Percentiles rank a stretch among this genome's conserved stretches.
These are phyloP conservation scores for Recurvirostra avosetta DNA, from an alignment of 2,113 vertebrate species.

Conservation along the genomic window DNA sequence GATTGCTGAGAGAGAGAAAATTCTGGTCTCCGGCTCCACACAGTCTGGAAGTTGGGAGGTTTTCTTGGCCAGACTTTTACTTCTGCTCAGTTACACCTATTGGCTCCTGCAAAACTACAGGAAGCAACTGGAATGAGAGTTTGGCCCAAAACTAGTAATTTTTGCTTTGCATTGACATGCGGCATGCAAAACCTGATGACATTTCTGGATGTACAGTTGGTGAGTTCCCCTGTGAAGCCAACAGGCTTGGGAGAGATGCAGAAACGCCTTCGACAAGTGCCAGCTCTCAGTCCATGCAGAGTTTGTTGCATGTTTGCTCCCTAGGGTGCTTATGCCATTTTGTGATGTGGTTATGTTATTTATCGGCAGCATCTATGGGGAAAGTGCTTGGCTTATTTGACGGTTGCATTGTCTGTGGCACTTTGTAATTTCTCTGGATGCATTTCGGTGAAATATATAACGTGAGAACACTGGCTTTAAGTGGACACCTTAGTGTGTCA, in stretches of 20 bases:
- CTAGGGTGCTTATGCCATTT: not conserved
- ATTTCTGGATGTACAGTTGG: not conserved
- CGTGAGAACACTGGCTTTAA: not conserved
- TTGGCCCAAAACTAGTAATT: not conserved
- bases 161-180: not conserved
- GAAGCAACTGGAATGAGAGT: not conserved
- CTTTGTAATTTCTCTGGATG: not conserved
- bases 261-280: not conserved
- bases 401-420: not conserved
- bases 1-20: not conserved
- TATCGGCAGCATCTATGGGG: not conserved
- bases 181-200: not conserved
- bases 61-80: not conserved
- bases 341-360: not conserved
- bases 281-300: not conserved
- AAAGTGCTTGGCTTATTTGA: not conserved
- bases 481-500: not conserved
- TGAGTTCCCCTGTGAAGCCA: not conserved
- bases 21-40: not conserved
- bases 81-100: not conserved
- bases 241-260: not conserved
- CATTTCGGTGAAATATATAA: not conserved
- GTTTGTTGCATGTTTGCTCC: not conserved
- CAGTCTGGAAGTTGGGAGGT: not conserved
- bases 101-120: not conserved